Base-by-base conservation (phyloP, 2,888 invertebrate genomes). In the Agrochola macilenta region DNA sequence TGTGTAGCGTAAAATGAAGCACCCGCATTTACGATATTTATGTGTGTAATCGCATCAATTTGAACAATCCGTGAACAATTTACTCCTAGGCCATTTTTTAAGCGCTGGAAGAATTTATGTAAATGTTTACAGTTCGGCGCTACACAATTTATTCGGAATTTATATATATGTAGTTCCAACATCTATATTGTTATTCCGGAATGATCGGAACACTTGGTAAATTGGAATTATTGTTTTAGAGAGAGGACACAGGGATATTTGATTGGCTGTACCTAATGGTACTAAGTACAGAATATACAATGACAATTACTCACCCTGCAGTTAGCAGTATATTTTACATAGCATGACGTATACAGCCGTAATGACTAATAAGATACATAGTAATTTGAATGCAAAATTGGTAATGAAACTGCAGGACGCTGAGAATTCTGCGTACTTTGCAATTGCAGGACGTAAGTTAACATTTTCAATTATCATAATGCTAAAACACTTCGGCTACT, bases 1-100 rank as follows among this genome's bases (percentile, higher is more conserved):
- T 54, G 43, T 69, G 69, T 58, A 82, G 78, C 68, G 70, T 81
- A 65, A 82, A 83, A 85, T 74, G 57, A 74, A 74, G 69, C 72
- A 65, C 71, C 71, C 63, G 68, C 49, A 61, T 79, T 82, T 74
- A 61, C 63, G 17, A 72, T 76, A 84, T 82, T 84, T 65, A 76
- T 84, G 49, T 52, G 68, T 57, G 68, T 69, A 76, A 76, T 66
- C 81, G 76, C 74, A 63, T 46, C 74, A 60, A 66, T 84, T 78
- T 78, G 63, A 74, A 74, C 69, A 66, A 72, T 69, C 72, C 43
- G 57, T 75, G 75, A 81, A 74, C 66, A 73, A 81, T 72, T 81
- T 65, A 46, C 35, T 64, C 11, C 39, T 78, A 17, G 60, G 43
- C 54, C 49, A 12, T 72, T 71, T 69, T 68, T 66, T 81, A 54